Evolutionary conservation across 2,797 vertebrate species (phyloP).

Genomic region (Erethizon dorsatum): DNA sequence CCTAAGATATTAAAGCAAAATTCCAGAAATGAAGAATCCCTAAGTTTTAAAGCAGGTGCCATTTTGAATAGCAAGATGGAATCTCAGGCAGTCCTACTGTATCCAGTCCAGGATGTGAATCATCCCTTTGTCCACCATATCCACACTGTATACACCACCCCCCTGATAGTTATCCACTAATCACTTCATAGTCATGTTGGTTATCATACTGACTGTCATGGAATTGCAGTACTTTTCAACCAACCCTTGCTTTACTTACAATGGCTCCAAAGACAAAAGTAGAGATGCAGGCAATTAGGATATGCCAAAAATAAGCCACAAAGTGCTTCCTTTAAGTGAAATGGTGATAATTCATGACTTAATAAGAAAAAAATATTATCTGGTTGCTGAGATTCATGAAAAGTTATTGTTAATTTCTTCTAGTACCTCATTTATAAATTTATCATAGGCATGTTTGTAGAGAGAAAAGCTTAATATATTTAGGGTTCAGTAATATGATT

Average conservation of each 20-base stretch:
- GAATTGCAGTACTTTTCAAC: not conserved
- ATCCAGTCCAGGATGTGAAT: not conserved
- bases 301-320: not conserved
- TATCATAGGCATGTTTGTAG: not conserved
- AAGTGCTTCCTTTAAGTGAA: too few species aligned
- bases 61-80: not conserved
- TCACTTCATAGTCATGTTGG: not conserved
- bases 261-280: not conserved
- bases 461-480: not conserved
- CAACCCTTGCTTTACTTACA: not conserved
- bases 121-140: too few species aligned
- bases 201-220: not conserved
- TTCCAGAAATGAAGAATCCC: not conserved
- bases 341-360: not conserved
- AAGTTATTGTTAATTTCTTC: not conserved
- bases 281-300: not conserved
- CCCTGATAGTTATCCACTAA: not conserved
- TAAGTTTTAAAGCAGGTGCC: not conserved
- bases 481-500: too few species aligned
- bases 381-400: not conserved
- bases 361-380: not conserved
- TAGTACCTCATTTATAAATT: not conserved
- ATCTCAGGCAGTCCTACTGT: too few species aligned
- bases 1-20: not conserved
- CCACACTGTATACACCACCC: too few species aligned